These are phyloP conservation scores for Oegoconia quadripuncta DNA, from an alignment of 2,888 invertebrate species.

Conservation along the genomic window DNA sequence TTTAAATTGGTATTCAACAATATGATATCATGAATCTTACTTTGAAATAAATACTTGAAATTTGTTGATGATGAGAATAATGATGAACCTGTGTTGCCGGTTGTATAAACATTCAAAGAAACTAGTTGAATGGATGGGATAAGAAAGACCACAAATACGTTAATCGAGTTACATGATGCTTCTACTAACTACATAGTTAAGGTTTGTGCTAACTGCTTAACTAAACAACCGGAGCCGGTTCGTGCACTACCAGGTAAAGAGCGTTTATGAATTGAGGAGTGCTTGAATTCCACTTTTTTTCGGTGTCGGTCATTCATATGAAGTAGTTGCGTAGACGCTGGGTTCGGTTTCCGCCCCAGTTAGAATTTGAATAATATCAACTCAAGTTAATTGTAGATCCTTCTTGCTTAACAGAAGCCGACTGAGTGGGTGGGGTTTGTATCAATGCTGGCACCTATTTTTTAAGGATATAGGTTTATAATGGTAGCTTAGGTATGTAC, in stretches of 20 bases:
- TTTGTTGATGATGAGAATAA: no score
- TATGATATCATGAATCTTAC: no score
- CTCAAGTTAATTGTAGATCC: no score
- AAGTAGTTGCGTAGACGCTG: background rate
- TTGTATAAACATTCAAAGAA: slow-evolving; percentile 5
- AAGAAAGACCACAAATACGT: slow-evolving; percentile 26
- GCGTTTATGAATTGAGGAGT: slow-evolving; percentile 11
- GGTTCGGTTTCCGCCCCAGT: background rate
- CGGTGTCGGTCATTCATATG: background rate
- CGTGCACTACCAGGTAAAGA: slow-evolving; percentile 41
- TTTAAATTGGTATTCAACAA: no score
- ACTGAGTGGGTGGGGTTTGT: no score
- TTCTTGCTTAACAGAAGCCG: no score
- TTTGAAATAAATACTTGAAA: no score
- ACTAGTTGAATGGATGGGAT: slow-evolving; percentile 15
- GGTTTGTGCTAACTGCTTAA: slow-evolving; percentile 52
- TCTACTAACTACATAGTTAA: slow-evolving; percentile 47
- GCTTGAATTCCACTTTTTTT: background rate
- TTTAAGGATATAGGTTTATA: no score
- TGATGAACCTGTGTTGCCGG: no score
- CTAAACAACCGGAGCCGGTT: slow-evolving; percentile 56
- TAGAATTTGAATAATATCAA: background rate
- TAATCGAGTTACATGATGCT: slow-evolving; percentile 45
- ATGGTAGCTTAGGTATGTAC: no score
- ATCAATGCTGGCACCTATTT: no score